Base-by-base conservation (phyloP, 92 coral and sea anemone species). In the Meandrina meandrites region DNA sequence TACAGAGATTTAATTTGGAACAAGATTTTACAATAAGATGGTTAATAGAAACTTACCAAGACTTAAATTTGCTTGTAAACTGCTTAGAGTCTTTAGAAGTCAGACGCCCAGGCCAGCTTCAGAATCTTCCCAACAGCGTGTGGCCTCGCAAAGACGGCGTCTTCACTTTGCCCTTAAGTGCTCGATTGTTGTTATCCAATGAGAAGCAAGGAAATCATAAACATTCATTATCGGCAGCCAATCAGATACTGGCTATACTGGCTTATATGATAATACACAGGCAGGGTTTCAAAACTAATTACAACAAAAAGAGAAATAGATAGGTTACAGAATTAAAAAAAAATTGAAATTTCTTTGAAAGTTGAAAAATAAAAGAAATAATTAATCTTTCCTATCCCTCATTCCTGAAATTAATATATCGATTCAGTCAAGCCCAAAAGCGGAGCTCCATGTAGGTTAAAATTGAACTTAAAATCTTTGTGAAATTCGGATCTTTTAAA, bases 181-280 rank as follows among this genome's bases (percentile, higher is more conserved):
- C n/a, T 17, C 3, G 67, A 10, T 13, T 3, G 36, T 7, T 40
- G 27, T 10, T 22, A 75, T 24, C 87, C 87, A 84, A 84, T 84
- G 10, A 74, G 60, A 84, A 74, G 40, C 73, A 68, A 84, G 56
- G n/a, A 75, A 27, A 2, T 24, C 14, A 53, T 27, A n/a, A 75
- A 10, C 80, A 73, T 72, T 73, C 37, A 73, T 51, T 54, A 15
- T 6, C 40, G 27, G n/a, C n/a, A 40, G 79, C 87, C 87, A 84
- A 84, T 84, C 67, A 83, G 40, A 83, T 82, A n/a, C n/a, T n/a
- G n/a, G n/a, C 31, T 2, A 35, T n/a, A n/a, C n/a, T n/a, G 78
- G 48, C n/a, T 36, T 72, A 34, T 36, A 12, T 40, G 45, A 40
- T 40, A 40, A 40, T 40, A 40, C 45, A 40, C 45, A 40, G 45